Base-by-base conservation (phyloP, 2,113 vertebrate genomes). In the Narcine bancroftii region DNA sequence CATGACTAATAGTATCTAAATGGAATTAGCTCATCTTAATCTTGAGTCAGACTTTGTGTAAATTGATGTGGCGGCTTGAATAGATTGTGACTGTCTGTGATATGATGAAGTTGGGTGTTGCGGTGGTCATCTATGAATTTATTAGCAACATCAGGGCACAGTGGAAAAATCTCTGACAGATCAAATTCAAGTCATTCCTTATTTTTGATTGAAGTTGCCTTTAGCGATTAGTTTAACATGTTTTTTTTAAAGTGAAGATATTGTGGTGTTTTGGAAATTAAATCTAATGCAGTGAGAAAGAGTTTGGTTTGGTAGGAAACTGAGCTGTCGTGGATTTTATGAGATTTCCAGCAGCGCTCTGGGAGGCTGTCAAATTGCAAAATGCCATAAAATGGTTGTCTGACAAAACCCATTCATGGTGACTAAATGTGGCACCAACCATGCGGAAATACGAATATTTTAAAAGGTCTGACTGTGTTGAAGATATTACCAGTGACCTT, bases 371-470 rank as follows among this genome's bases (percentile, higher is more conserved):
- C 89, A 91, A 69, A 91, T 91, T 91, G 89, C 89, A 91, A 91
- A 91, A 91, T 91, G 89, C 63, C 89, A 91, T 91, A 91, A 91
- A 91, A 91, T 91, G 89, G 89, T 91, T 91, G 89, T 71, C 89
- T 91, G 89, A 91, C 89, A 69, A 91, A 91, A 91, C 89, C 89
- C 65, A 91, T 91, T 91, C 89, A 91, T 69, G 65, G 89, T 91
- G 89, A 91, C 89, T 91, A 91, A 91, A 91, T 91, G 89, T 91
- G 89, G 89, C 89, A 91, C 89, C 63, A 91, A 91, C 89, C 89
- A 91, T 91, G 89, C 89, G 89, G 42, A 91, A 91, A 91, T 91
- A 91, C 89, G 89, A 91, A 91, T 91, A 91, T 91, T 91, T 91
- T 91, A 91, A 91, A 69, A 91, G 89, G 89, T 69, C 89, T 69